Evolutionary conservation across 2,888 invertebrate species (phyloP), one percentile per base, ranked within the genome.

Genomic region (Sepiola atlantica): DNA sequence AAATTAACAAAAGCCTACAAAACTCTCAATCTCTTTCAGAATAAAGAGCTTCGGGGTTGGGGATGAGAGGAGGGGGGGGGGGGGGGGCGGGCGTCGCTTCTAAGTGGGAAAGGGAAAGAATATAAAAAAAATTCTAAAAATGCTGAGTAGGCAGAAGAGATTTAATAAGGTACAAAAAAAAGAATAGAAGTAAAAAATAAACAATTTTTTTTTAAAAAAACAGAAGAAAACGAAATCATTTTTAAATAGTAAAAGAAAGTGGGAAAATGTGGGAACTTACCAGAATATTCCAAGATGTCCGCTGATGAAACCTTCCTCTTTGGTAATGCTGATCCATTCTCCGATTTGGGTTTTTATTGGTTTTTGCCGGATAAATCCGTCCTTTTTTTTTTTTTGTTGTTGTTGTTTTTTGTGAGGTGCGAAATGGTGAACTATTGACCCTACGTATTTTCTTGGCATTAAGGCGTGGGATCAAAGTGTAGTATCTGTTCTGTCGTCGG

Each of bases 251-350:
- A 28, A 12, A 28, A 28, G 61, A 28, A 57, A 57, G 28, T 61
- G 77, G 77, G n/a, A n/a, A n/a, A n/a, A 77, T 77, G 12, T 77
- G 77, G 77, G 77, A 10, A 77, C 77, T 77, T 77, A 77, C 77
- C 77, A n/a, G n/a, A n/a, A 18, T 77, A 77, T 77, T 77, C n/a
- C 77, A 77, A 77, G 77, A 77, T 77, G 77, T 77, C n/a, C n/a
- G 77, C n/a, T n/a, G 77, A n/a, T 77, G 4, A 20, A 24, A 10
- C 20, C 24, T 61, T 28, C 18, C 77, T 10, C 10, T 18, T 77
- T n/a, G 28, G 10, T 14, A n/a, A 10, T 12, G n/a, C 28, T 28
- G 28, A 28, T 28, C 28, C 61, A 61, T 77, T n/a, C n/a, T 12
- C 16, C n/a, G n/a, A n/a, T n/a, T n/a, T n/a, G n/a, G n/a, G n/a